Percentiles rank a stretch among this genome's conserved stretches.
These are phyloP conservation scores for Toxotes jaculatrix DNA, from an alignment of 2,113 vertebrate genomes.

Conservation along the genomic window DNA sequence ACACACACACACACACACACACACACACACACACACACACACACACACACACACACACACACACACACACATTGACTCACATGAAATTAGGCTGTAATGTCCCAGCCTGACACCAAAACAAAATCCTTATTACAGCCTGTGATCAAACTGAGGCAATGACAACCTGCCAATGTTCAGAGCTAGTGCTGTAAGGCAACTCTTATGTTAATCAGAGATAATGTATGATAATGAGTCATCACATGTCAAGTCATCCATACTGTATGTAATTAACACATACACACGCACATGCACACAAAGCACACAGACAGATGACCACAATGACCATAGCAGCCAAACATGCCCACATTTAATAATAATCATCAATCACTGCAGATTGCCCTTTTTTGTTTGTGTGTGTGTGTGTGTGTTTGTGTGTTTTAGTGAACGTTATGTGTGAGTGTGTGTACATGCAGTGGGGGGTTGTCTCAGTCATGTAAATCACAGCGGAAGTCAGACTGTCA, in stretches of 20 bases:
- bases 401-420: neutral
- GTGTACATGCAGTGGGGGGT: neutral
- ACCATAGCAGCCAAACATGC: constrained; percentile 5
- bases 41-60: neutral
- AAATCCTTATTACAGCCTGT: constrained; percentile 36
- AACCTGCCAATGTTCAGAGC: constrained; percentile 34
- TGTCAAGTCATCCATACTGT: neutral
- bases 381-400: neutral
- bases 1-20: constrained; percentile 16
- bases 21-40: constrained; percentile 8
- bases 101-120: constrained; percentile 23
- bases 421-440: constrained; percentile 16
- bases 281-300: neutral
- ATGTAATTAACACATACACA: constrained; percentile 9
- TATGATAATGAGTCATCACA: constrained; percentile 26
- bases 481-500: constrained; percentile 66
- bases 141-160: constrained; percentile 45
- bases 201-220: constrained; percentile 31
- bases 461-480: constrained; percentile 68
- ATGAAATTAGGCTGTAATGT: constrained; percentile 23
- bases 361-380: constrained; percentile 22
- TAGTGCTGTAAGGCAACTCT: constrained; percentile 14
- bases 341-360: constrained; percentile 24
- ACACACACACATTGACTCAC: constrained; percentile 7
- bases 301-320: neutral